Evolutionary conservation across 1,140 invertebrate genomes (phyloP).

Genomic region (Physella acuta): DNA sequence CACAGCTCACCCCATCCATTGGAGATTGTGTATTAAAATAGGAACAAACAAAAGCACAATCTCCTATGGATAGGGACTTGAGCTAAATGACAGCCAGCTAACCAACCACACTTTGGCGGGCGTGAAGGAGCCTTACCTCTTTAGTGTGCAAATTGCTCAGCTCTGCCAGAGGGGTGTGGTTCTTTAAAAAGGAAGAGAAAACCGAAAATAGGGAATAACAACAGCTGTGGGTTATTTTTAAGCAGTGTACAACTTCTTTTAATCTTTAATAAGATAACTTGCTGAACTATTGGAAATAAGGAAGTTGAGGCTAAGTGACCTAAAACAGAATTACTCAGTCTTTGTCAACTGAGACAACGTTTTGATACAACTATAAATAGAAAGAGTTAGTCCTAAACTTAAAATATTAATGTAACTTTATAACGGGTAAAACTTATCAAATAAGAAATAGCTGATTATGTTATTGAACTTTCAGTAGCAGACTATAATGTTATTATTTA

Average conservation of each 20-base stretch:
- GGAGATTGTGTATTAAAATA: background rate
- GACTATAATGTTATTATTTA: no score
- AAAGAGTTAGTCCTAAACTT: no score
- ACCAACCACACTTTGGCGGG: constrained; percentile 27
- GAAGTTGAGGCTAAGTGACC: no score
- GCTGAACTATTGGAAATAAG: background rate
- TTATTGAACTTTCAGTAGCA: no score
- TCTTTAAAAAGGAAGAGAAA: constrained; percentile 24
- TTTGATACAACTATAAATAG: no score
- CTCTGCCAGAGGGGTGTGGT: constrained; percentile 26
- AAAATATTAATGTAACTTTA: no score
- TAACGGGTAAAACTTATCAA: no score
- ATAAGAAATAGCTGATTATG: no score
- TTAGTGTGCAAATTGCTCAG: constrained; percentile 30
- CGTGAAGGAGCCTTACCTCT: constrained; percentile 30
- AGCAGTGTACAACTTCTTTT: background rate
- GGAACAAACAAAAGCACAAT: background rate
- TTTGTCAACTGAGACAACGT: no score
- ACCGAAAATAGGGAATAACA: constrained; percentile 13
- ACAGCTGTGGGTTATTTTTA: background rate
- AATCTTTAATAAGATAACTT: background rate
- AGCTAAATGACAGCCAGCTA: background rate
- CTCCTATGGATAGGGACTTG: background rate
- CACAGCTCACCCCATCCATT: background rate
- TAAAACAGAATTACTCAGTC: no score